These are phyloP conservation scores for Etheostoma spectabile DNA, from an alignment of 2,113 vertebrate species.

Conservation along the genomic window DNA sequence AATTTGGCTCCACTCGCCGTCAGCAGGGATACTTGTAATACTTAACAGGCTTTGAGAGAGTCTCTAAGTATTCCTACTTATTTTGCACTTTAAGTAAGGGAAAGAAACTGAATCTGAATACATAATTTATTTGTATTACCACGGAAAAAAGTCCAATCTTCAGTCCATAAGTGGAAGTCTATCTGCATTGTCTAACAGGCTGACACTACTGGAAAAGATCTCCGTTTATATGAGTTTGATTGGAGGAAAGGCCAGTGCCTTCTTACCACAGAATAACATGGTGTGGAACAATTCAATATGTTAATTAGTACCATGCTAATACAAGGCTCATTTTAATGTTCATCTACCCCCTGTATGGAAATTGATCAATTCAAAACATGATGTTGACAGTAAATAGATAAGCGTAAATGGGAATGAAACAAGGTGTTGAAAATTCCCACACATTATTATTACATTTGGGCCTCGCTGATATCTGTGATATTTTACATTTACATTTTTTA, in stretches of 20 bases:
- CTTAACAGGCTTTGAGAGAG: not conserved
- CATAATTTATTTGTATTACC: not conserved
- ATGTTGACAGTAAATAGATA: not conserved
- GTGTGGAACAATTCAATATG: not conserved
- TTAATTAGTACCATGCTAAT: not conserved
- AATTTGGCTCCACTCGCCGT: constrained; percentile 8
- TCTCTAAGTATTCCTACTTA: constrained; percentile 29
- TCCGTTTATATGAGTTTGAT: not conserved
- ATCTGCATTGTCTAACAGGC: not conserved
- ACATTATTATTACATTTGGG: too few relatives aligned
- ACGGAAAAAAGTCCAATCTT: not conserved
- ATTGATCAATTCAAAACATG: not conserved
- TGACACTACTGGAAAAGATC: not conserved
- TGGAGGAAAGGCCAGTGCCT: constrained; percentile 57
- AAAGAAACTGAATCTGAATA: constrained; percentile 16
- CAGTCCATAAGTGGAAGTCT: not conserved
- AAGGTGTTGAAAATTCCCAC: not conserved
- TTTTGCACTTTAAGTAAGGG: constrained; percentile 52
- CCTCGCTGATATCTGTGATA: constrained; percentile 62
- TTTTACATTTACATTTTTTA: not conserved
- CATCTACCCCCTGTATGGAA: not conserved
- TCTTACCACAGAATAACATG: constrained; percentile 22
- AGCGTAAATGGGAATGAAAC: not conserved
- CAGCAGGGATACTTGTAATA: not conserved
- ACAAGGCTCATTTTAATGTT: constrained; percentile 2